These are phyloP conservation scores for Synchiropus splendidus DNA, from an alignment of 2,113 vertebrate genomes.

Conservation along the genomic window DNA sequence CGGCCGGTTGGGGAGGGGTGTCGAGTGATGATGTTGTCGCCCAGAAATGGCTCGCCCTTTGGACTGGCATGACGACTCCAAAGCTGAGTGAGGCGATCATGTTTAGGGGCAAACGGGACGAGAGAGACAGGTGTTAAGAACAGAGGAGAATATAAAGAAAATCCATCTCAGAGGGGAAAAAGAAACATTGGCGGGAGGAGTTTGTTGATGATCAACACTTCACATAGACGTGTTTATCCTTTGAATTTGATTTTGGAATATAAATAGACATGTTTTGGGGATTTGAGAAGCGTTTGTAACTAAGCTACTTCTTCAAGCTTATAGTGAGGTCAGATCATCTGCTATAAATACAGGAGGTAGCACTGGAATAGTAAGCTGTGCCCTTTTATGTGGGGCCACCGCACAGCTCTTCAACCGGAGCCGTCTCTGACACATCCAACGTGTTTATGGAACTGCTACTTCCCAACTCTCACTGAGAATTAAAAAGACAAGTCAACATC, in stretches of 20 bases:
- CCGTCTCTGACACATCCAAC: conserved; percentile 18
- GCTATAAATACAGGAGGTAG: conserved; percentile 51
- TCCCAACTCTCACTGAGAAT: too few species aligned
- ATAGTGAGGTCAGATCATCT: conserved; percentile 39
- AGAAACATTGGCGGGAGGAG: conserved; percentile 28
- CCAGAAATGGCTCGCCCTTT: conserved; percentile 76
- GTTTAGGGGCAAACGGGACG: too few species aligned
- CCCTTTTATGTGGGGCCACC: conserved; percentile 49
- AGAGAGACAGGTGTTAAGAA: conserved; percentile 4
- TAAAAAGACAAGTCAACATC: too few species aligned
- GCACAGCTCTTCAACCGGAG: conserved; percentile 22
- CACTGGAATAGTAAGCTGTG: conserved; percentile 47
- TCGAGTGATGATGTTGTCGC: conserved; percentile 73
- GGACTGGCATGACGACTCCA: conserved; percentile 74
- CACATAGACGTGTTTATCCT: conserved; percentile 22
- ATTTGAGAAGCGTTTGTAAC: conserved; percentile 32
- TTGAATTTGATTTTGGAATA: conserved; percentile 34
- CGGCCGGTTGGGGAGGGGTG: conserved; percentile 73
- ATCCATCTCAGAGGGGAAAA: conserved; percentile 7
- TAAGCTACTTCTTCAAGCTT: conserved; percentile 44
- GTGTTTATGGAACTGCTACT: conserved; percentile 10
- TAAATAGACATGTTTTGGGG: conserved; percentile 49
- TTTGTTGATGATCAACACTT: conserved; percentile 32
- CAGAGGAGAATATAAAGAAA: conserved; percentile 3
- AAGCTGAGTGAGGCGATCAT: conserved; percentile 21